Percentiles rank a stretch among this genome's conserved stretches.
These are phyloP conservation scores for Erebia ligea DNA, from an alignment of 2,888 invertebrate genomes.

Conservation along the genomic window DNA sequence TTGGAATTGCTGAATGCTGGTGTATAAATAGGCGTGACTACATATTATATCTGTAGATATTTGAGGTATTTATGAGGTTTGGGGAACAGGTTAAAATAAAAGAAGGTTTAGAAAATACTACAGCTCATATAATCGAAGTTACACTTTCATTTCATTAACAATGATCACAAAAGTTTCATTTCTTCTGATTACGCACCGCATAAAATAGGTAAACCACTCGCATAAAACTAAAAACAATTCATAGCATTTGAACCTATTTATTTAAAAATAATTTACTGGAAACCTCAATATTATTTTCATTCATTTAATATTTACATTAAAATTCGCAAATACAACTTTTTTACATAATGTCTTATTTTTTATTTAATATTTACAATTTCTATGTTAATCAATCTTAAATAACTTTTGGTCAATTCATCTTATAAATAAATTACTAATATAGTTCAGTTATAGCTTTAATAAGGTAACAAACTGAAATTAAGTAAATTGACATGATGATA, in stretches of 20 bases:
- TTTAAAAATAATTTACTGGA: conserved; percentile 74
- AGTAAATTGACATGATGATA: conserved; percentile 16
- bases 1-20: no score
- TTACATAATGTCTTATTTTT: conserved; percentile 63
- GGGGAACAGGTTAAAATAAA: conserved; percentile 52
- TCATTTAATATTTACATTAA: conserved; percentile 70
- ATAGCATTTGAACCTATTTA: conserved; percentile 65
- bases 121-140: conserved; percentile 82
- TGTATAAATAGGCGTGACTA: no score
- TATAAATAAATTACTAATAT: conserved; percentile 57
- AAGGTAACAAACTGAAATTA: not conserved
- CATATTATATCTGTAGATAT: no score
- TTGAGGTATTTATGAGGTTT: not conserved
- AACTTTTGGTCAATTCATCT: conserved; percentile 82
- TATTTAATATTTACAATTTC: conserved; percentile 57
- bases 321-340: conserved; percentile 78
- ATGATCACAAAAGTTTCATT: conserved; percentile 79
- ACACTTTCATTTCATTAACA: conserved; percentile 80
- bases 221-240: conserved; percentile 66
- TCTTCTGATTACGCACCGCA: conserved; percentile 77
- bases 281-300: conserved; percentile 54
- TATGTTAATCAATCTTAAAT: conserved; percentile 62
- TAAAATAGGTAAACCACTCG: conserved; percentile 65
- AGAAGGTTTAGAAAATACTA: conserved; percentile 74
- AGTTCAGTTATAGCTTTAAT: conserved; percentile 9